Conservation (phyloP, 2,888 invertebrate genomes). For the Trisateles emortualis region DNA sequence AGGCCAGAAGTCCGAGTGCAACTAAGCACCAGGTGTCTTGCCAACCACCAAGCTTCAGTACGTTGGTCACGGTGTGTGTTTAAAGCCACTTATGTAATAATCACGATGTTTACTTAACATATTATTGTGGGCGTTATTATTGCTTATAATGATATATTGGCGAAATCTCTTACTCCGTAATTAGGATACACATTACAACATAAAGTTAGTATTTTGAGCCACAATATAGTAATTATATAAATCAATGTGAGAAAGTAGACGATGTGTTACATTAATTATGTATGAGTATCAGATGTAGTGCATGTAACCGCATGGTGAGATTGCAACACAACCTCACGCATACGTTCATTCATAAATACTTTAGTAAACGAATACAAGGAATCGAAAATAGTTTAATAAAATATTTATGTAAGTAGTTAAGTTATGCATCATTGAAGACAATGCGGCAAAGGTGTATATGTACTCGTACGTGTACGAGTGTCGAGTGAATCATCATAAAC, state of each 20-base stretch:
- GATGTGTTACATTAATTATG: constrained; percentile 30
- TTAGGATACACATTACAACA: constrained; percentile 69
- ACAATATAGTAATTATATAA: constrained; percentile 59
- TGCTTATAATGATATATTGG: constrained; percentile 80
- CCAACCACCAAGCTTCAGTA: background rate
- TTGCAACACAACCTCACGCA: constrained; percentile 20
- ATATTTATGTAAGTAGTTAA: constrained; percentile 51
- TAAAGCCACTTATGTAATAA: constrained; percentile 48
- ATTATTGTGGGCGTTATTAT: constrained; percentile 69
- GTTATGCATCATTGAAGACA: constrained; percentile 54
- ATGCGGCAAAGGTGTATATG: constrained; percentile 47
- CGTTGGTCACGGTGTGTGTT: constrained; percentile 32
- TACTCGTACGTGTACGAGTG: constrained; percentile 43
- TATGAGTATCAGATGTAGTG: constrained; percentile 22
- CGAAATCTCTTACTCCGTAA: constrained; percentile 68
- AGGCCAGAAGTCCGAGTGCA: background rate
- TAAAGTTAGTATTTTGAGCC: constrained; percentile 71
- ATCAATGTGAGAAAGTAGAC: constrained; percentile 45
- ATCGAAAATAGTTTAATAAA: constrained; percentile 45
- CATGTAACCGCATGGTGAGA: constrained; percentile 19
- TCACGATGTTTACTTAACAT: constrained; percentile 52
- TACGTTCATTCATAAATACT: constrained; percentile 35
- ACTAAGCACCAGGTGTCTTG: background rate
- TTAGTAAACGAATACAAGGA: constrained; percentile 43
- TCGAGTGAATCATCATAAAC: constrained; percentile 64